These are phyloP conservation scores for Natator depressus DNA, from an alignment of 2,113 vertebrate species.

Conservation along the genomic window DNA sequence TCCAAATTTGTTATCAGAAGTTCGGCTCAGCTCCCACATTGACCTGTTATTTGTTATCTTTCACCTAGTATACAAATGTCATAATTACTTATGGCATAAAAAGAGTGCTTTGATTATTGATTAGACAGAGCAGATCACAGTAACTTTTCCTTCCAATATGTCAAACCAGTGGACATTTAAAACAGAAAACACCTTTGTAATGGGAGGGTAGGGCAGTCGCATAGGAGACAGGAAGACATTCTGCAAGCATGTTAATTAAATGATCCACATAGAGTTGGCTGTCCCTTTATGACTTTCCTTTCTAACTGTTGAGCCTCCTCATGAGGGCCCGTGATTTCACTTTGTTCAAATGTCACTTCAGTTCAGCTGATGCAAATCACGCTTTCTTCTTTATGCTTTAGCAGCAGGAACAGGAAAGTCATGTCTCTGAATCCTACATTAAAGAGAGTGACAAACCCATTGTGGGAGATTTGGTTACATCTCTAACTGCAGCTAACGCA, in stretches of 20 bases:
- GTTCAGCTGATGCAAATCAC: slow-evolving; percentile 11
- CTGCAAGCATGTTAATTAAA: background rate
- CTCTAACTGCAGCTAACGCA: background rate
- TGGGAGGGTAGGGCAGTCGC: background rate
- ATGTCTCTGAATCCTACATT: background rate
- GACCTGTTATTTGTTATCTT: fast-evolving
- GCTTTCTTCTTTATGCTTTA: background rate
- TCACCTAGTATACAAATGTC: background rate
- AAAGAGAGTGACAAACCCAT: fast-evolving
- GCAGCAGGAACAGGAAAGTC: background rate
- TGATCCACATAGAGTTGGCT: background rate
- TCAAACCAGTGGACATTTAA: background rate
- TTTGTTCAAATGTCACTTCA: background rate
- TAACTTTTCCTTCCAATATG: background rate
- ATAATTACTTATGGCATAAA: background rate
- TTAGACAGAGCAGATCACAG: too few relatives aligned
- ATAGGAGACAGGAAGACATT: background rate
- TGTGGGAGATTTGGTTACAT: background rate
- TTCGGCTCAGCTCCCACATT: background rate
- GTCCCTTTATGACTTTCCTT: background rate
- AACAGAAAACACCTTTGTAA: background rate
- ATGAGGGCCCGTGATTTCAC: background rate
- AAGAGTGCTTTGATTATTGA: background rate
- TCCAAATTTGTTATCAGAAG: background rate
- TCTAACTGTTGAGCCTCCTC: slow-evolving; percentile 27